Percentiles rank a stretch among this genome's conserved stretches.
Evolutionary conservation across 1,140 invertebrate genomes (phyloP).

Genomic region (Rhagoletis pomonella): DNA sequence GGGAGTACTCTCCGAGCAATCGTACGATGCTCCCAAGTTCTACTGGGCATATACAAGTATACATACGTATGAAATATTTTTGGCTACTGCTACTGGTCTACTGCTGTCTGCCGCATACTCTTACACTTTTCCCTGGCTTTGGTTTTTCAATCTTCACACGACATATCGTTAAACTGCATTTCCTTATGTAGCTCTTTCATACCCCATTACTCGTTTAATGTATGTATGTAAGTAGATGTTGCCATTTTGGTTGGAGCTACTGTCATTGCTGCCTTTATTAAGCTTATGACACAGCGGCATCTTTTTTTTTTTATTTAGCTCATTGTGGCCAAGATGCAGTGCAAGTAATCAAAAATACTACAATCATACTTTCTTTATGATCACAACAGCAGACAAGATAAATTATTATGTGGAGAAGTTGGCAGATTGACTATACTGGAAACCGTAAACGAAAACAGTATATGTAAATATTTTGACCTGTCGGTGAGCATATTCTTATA

Average conservation of each 20-base stretch:
- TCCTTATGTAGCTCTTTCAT: background rate
- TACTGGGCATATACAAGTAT: no score
- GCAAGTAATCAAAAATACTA: background rate
- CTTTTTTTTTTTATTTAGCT: background rate
- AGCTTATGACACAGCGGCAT: background rate
- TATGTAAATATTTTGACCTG: background rate
- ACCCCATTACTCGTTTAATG: background rate
- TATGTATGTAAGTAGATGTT: no score
- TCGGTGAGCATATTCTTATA: no score
- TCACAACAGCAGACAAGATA: background rate
- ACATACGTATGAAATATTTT: background rate
- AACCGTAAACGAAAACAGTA: background rate
- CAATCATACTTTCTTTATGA: background rate
- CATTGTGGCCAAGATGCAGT: background rate
- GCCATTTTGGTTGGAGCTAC: background rate
- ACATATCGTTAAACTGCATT: background rate
- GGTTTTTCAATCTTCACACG: background rate
- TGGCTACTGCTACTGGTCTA: background rate
- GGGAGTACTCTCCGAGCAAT: no score
- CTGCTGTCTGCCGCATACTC: background rate
- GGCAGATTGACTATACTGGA: background rate
- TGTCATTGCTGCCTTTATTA: background rate
- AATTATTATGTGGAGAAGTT: constrained; percentile 3
- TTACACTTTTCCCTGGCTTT: background rate
- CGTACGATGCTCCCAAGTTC: no score